phyloP scores from a whole-genome alignment of 2,113 vertebrate genomes.

The Amblyopsis rosae region DNA sequence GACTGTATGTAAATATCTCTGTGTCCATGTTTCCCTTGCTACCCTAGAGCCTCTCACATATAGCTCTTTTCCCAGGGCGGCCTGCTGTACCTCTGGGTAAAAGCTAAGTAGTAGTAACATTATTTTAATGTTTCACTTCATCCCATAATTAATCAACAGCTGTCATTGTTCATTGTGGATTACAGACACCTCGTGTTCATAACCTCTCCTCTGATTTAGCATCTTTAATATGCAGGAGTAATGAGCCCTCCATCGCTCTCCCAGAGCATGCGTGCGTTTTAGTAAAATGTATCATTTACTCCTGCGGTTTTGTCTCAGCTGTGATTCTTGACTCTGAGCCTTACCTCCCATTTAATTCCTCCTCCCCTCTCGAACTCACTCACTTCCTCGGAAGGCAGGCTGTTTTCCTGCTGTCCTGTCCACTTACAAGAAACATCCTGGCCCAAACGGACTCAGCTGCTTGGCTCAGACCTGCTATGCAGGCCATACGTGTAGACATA shows the following conservation, averaged over 20 bases:
- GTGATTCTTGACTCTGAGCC: slow-evolving; percentile 20
- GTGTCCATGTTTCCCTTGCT: slow-evolving; percentile 72
- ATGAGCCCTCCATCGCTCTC: not conserved
- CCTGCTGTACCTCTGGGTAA: slow-evolving; percentile 22
- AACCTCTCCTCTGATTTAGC: slow-evolving; percentile 30
- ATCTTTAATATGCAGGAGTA: slow-evolving; percentile 7
- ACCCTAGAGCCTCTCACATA: slow-evolving; percentile 42
- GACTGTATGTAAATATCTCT: slow-evolving; percentile 81
- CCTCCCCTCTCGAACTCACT: slow-evolving; percentile 32
- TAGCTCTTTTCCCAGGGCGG: slow-evolving; percentile 11
- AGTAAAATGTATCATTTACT: slow-evolving; percentile 1
- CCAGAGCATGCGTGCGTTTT: not conserved
- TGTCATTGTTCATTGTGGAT: slow-evolving; percentile 46
- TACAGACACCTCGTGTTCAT: slow-evolving; percentile 38
- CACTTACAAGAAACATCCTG: slow-evolving; percentile 70
- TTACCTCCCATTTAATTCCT: slow-evolving; percentile 20
- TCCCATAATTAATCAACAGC: slow-evolving; percentile 44
- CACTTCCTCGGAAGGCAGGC: slow-evolving; percentile 66
- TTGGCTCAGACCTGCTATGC: slow-evolving; percentile 21
- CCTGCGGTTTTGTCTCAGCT: slow-evolving; percentile 9
- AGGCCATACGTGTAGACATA: slow-evolving; percentile 11
- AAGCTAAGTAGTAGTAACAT: slow-evolving; percentile 27
- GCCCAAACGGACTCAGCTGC: slow-evolving; percentile 29
- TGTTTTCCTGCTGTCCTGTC: slow-evolving; percentile 70
- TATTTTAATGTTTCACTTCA: slow-evolving; percentile 54